Evolutionary conservation across 2,113 vertebrate species (phyloP).

Genomic region (Dissostichus mawsoni): DNA sequence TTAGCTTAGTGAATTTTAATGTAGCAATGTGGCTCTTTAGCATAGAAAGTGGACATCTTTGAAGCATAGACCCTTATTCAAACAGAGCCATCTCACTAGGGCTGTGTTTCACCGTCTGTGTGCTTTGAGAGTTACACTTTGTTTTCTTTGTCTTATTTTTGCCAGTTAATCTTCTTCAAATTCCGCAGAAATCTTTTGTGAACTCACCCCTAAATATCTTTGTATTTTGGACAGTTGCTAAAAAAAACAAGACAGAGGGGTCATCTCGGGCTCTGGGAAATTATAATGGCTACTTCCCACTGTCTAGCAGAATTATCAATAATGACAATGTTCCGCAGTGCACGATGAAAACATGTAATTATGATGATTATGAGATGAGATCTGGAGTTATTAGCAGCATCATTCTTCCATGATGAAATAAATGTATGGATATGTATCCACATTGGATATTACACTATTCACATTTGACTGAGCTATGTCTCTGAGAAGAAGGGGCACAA

Average conservation of each 20-base stretch:
- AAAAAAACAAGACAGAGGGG: background rate
- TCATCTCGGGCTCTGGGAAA: background rate
- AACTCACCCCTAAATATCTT: background rate
- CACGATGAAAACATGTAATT: background rate
- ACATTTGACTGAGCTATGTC: conserved; percentile 4
- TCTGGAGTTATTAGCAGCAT: background rate
- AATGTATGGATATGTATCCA: background rate
- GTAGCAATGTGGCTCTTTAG: too few species aligned
- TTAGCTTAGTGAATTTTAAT: too few species aligned
- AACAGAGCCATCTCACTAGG: too few species aligned
- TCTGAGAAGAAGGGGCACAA: background rate
- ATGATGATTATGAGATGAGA: background rate
- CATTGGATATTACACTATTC: background rate
- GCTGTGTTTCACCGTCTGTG: too few species aligned
- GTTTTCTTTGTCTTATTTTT: too few species aligned
- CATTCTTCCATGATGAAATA: background rate
- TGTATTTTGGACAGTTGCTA: background rate
- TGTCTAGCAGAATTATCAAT: too few species aligned
- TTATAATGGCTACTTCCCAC: background rate
- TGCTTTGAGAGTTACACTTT: too few species aligned
- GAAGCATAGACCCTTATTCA: too few species aligned
- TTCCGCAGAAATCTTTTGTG: too few species aligned
- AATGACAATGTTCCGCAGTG: background rate
- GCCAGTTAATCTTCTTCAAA: too few species aligned
- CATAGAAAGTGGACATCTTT: too few species aligned